phyloP scores from a whole-genome alignment of 2,888 invertebrate genomes.

The Pristionchus exspectatus region DNA sequence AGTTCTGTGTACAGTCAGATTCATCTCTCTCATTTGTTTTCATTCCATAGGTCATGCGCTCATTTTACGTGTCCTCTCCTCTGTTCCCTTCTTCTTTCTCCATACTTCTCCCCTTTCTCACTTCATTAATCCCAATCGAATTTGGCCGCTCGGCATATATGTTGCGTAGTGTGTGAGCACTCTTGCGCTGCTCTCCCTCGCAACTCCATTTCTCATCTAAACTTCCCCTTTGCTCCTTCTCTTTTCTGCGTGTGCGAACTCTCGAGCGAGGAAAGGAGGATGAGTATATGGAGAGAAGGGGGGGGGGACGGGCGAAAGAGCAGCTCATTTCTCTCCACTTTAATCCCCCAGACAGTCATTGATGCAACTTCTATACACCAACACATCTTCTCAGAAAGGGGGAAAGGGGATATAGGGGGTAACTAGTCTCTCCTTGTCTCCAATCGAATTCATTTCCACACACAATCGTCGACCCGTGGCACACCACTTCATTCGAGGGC shows the following conservation, averaged over 20 bases:
- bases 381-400: neutral
- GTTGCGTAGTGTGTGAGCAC: neutral
- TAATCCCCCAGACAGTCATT: conserved; percentile 48
- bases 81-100: conserved; percentile 16
- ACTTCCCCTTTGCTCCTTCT: neutral
- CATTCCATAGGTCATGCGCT: neutral
- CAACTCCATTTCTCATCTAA: conserved; percentile 8
- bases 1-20: neutral
- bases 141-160: conserved; percentile 14
- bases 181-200: neutral
- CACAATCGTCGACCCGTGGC: neutral
- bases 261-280: conserved; percentile 15
- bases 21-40: neutral
- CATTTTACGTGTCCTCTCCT: neutral
- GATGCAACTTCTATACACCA: neutral
- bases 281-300: conserved; percentile 5
- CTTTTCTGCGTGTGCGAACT: conserved; percentile 18
- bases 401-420: neutral
- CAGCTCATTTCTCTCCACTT: conserved; percentile 29
- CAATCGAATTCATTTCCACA: conserved; percentile 36
- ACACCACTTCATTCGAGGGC: conserved; percentile 15
- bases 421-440: neutral
- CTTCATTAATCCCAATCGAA: conserved; percentile 36
- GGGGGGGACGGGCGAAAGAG: neutral
- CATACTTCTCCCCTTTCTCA: conserved; percentile 4